Conservation (phyloP, 2,797 vertebrate genomes). For the Adrianichthys oophorus region DNA sequence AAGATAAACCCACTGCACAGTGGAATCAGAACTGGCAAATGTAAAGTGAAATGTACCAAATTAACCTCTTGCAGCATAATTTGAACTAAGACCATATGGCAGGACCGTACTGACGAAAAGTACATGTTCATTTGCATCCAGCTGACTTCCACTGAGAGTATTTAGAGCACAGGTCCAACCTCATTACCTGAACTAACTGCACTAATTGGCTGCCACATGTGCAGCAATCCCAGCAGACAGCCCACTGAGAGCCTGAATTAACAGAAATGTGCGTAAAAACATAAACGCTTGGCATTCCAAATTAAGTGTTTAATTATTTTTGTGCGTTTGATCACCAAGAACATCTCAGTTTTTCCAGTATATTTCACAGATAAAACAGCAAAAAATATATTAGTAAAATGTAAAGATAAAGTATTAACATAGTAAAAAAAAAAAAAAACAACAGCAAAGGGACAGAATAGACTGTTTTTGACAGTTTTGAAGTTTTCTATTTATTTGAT, state of each 20-base stretch:
- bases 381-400: no score
- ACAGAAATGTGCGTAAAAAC: not conserved
- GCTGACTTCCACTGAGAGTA: conserved; percentile 7
- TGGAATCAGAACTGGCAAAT: not conserved
- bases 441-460: no score
- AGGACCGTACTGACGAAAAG: conserved; percentile 1
- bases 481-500: no score
- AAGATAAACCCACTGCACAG: not conserved
- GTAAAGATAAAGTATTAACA: no score
- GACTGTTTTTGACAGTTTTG: no score
- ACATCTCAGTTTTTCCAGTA: no score
- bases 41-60: conserved; percentile 10
- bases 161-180: not conserved
- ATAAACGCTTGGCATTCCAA: no score
- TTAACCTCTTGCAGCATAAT: conserved; percentile 14
- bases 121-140: conserved; percentile 9
- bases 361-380: no score
- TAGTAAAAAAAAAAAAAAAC: no score
- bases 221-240: conserved; percentile 4
- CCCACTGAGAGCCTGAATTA: not conserved
- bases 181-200: not conserved
- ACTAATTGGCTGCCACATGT: conserved; percentile 1
- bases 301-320: no score
- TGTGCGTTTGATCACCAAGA: no score
- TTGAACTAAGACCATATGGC: conserved; percentile 16